Evolutionary conservation across 2,797 vertebrate genomes (phyloP).

Genomic region (Notolepis coatsorum): DNA sequence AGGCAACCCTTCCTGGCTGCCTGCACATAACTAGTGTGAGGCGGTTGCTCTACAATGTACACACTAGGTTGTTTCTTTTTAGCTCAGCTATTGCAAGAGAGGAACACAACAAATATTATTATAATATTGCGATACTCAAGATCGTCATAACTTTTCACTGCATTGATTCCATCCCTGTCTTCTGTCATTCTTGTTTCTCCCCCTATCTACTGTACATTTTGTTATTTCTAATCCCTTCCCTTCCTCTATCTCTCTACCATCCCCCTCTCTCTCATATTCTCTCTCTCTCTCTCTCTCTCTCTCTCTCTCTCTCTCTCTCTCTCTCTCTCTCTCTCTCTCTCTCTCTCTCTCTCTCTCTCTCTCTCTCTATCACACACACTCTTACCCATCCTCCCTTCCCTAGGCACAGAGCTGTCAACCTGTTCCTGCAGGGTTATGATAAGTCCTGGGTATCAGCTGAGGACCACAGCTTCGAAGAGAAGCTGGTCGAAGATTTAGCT

Average conservation of each 20-base stretch:
- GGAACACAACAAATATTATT: no score
- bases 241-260: no score
- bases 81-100: no score
- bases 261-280: no score
- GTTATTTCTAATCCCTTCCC: background rate
- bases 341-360: background rate
- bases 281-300: background rate
- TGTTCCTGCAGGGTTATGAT: slow-evolving; percentile 95
- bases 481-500: slow-evolving; percentile 93
- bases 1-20: no score
- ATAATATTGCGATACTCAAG: no score
- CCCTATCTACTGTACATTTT: background rate
- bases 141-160: no score
- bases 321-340: background rate
- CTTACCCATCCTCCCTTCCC: slow-evolving; percentile 17
- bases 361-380: background rate
- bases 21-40: no score
- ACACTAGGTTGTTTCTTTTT: no score
- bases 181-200: background rate
- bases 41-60: no score
- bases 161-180: background rate
- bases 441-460: slow-evolving; percentile 93
- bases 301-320: background rate
- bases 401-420: slow-evolving; percentile 93
- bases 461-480: slow-evolving; percentile 91